Percentiles rank a stretch among this genome's conserved stretches.
phyloP scores from a whole-genome alignment of 2,113 vertebrate species.

The Arothron firmamentum region DNA sequence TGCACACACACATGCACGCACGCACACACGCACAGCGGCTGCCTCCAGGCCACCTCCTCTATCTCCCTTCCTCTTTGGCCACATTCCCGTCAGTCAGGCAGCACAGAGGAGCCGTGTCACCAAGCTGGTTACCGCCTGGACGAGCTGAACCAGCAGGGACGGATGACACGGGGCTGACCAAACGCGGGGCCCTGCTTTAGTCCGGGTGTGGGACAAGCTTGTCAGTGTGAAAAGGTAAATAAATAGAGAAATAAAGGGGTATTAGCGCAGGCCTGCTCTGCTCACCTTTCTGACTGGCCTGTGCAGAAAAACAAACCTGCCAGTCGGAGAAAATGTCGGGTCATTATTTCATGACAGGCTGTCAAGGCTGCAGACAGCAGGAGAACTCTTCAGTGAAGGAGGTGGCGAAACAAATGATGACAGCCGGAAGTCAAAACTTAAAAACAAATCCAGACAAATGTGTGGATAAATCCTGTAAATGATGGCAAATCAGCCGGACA shows the following conservation, averaged over 20 bases:
- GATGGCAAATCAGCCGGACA: too few relatives aligned
- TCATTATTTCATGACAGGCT: slow-evolving; percentile 69
- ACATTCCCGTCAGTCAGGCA: slow-evolving; percentile 43
- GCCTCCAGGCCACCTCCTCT: slow-evolving; percentile 44
- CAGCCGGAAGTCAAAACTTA: slow-evolving; percentile 20
- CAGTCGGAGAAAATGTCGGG: slow-evolving; percentile 69
- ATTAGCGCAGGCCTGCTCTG: slow-evolving; percentile 30
- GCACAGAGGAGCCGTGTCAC: slow-evolving; percentile 30
- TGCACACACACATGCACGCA: neutral
- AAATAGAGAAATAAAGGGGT: slow-evolving; percentile 37
- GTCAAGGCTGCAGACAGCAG: slow-evolving; percentile 57
- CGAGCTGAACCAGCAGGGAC: slow-evolving; percentile 5
- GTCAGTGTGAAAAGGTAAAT: slow-evolving; percentile 48
- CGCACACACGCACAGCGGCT: neutral
- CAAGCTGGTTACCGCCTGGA: neutral
- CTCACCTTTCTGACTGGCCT: slow-evolving; percentile 42
- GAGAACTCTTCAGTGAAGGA: neutral
- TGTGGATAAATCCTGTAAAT: too few relatives aligned
- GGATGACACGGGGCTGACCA: slow-evolving; percentile 43
- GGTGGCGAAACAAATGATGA: slow-evolving; percentile 24
- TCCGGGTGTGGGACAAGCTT: slow-evolving; percentile 32
- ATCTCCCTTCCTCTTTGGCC: slow-evolving; percentile 26
- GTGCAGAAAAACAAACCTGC: slow-evolving; percentile 58
- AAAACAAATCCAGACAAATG: too few relatives aligned
- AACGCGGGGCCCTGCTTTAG: slow-evolving; percentile 14